phyloP scores from a whole-genome alignment of 2,797 vertebrate species.

The Gastrophryne carolinensis region DNA sequence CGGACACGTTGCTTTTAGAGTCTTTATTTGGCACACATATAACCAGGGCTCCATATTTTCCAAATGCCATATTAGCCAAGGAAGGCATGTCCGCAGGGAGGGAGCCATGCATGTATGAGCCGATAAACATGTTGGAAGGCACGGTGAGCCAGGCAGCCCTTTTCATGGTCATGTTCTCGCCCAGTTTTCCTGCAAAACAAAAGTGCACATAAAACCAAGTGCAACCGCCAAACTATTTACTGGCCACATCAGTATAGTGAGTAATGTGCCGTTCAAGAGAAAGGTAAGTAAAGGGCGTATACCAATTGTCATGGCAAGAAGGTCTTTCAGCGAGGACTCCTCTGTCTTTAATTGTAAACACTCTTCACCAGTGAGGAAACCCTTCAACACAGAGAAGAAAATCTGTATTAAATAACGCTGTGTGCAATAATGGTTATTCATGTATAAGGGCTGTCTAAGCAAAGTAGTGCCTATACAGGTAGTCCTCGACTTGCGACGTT shows the following conservation, averaged over 20 bases:
- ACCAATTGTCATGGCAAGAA: conserved; percentile 82
- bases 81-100: conserved; percentile 52
- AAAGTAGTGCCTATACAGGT: no score
- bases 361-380: conserved; percentile 70
- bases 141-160: conserved; percentile 77
- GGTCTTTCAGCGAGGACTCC: conserved; percentile 73
- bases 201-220: not conserved
- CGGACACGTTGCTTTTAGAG: conserved; percentile 55
- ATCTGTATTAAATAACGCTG: not conserved
- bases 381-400: no score
- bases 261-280: no score
- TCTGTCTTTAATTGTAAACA: conserved; percentile 69
- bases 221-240: not conserved
- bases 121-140: conserved; percentile 77
- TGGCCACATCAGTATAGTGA: no score
- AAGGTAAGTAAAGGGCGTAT: no score
- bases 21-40: conserved; percentile 72
- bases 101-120: conserved; percentile 80
- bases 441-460: no score
- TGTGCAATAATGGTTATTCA: not conserved
- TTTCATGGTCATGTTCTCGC: conserved; percentile 83
- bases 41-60: conserved; percentile 84
- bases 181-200: conserved; percentile 75
- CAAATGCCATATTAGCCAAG: conserved; percentile 70
- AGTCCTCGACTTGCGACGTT: no score